These are phyloP conservation scores for Bubo bubo DNA, from an alignment of 2,113 vertebrate species.

Conservation along the genomic window DNA sequence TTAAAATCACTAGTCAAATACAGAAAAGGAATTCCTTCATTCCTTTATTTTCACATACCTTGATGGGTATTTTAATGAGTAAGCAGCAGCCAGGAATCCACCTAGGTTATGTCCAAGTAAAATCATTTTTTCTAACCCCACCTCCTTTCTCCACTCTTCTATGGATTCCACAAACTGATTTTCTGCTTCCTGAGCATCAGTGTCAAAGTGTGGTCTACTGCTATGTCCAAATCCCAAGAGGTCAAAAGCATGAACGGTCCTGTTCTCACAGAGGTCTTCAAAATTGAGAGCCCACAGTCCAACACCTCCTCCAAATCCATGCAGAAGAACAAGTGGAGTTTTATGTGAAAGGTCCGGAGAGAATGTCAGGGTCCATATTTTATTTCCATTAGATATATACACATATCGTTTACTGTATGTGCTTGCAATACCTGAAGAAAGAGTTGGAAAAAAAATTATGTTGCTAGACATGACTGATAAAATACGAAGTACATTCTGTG, in stretches of 20 bases:
- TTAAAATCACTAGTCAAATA: neutral
- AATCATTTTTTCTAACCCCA: constrained; percentile 88
- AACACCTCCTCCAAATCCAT: constrained; percentile 92
- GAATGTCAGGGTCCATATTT: constrained; percentile 89
- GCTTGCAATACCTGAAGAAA: constrained; percentile 80
- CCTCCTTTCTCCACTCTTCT: constrained; percentile 88
- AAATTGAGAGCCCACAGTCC: constrained; percentile 95
- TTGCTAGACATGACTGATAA: neutral
- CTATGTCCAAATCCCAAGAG: constrained; percentile 95
- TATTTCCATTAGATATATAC: constrained; percentile 81
- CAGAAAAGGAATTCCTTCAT: neutral
- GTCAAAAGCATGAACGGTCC: constrained; percentile 89
- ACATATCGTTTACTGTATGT: constrained; percentile 82
- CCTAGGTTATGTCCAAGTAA: constrained; percentile 95
- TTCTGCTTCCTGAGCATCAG: constrained; percentile 84
- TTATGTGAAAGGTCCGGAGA: constrained; percentile 70
- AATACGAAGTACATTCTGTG: neutral
- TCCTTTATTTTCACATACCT: constrained; percentile 77
- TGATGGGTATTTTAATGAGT: constrained; percentile 86
- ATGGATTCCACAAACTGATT: constrained; percentile 93
- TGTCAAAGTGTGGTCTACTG: constrained; percentile 86
- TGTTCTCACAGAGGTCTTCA: constrained; percentile 83
- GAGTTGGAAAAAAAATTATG: neutral
- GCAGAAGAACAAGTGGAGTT: constrained; percentile 91
- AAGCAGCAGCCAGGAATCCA: constrained; percentile 90